Evolutionary conservation across 2,113 vertebrate genomes (phyloP), one percentile per base, ranked within the genome.

Genomic region (Amphiprion ocellaris): DNA sequence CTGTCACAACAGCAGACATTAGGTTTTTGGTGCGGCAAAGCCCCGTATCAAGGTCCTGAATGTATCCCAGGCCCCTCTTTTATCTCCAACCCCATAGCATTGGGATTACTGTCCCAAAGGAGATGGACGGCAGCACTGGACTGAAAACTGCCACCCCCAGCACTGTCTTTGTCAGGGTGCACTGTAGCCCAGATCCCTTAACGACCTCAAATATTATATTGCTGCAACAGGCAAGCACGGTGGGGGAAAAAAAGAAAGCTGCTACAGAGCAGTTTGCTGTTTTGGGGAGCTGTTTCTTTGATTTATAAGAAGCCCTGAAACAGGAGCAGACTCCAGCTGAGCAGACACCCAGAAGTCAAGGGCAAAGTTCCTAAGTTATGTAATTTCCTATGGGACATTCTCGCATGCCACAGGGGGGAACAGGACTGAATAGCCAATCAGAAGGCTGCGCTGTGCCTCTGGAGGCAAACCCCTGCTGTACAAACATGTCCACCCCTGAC

Each of bases 31-130:
- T 61, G 24, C 66, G 63, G 73, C 82, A 94, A 92, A 93, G 86
- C 90, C 88, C 89, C 26, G 76, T 81, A 82, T 90, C 82, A 77
- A 74, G 81, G 62, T 77, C 61, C 66, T 93, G 88, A 90, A 91
- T 93, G 85, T 83, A 67, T 60, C 55, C 44, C n/a, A 79, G 89
- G 86, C 88, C 79, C 66, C 87, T 79, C 78, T 90, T 93, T 94
- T 90, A 90, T 91, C 82, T 89, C 55, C 37, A 23, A 53, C 54
- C 69, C 73, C 79, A 79, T 89, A 91, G 84, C 80, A 4, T 61
- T 69, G 46, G 92, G 90, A 93, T 93, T 93, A 93, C 77, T 77
- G 69, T 28, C 85, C 88, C 74, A 91, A 86, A 88, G 79, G 82
- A 87, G 69, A 84, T 30, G 55, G 60, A 68, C 49, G 53, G 77